phyloP scores from a whole-genome alignment of 2,888 invertebrate species.

The Acrocyrtus sp. region DNA sequence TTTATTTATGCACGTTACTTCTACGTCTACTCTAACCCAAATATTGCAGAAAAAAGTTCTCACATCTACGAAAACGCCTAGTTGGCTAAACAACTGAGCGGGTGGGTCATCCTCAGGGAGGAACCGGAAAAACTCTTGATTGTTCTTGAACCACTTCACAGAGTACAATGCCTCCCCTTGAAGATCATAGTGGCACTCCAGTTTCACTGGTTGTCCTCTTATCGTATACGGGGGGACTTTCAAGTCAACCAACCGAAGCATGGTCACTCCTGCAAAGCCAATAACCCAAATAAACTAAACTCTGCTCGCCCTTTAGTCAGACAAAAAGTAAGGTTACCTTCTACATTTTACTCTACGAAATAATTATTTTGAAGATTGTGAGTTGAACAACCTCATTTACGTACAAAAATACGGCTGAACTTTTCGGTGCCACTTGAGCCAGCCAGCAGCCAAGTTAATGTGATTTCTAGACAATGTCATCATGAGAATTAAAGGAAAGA shows the following conservation, averaged over 20 bases:
- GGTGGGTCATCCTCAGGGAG: constrained; percentile 77
- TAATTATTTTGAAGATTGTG: too few species aligned
- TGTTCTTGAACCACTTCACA: constrained; percentile 77
- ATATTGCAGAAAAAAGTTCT: constrained; percentile 66
- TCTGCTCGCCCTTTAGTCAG: too few species aligned
- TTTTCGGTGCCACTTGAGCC: too few species aligned
- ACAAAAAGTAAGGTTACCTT: too few species aligned
- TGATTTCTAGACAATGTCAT: too few species aligned
- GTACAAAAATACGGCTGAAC: too few species aligned
- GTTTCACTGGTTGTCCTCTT: constrained; percentile 77
- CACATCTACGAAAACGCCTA: constrained; percentile 87
- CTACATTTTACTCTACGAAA: too few species aligned
- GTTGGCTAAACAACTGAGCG: constrained; percentile 80
- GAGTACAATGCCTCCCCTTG: constrained; percentile 86
- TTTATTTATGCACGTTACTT: neutral
- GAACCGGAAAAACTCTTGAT: constrained; percentile 45
- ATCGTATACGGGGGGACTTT: constrained; percentile 85
- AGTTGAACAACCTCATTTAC: too few species aligned
- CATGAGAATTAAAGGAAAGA: neutral
- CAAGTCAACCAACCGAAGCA: constrained; percentile 79
- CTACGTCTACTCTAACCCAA: too few species aligned
- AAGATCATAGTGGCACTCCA: constrained; percentile 86
- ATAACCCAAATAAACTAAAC: too few species aligned
- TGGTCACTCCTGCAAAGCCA: constrained; percentile 68
- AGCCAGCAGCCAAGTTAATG: too few species aligned